Evolutionary conservation across 37 sponge, comb jelly and placozoan species (phyloP).

Genomic region (Crambe crambe): DNA sequence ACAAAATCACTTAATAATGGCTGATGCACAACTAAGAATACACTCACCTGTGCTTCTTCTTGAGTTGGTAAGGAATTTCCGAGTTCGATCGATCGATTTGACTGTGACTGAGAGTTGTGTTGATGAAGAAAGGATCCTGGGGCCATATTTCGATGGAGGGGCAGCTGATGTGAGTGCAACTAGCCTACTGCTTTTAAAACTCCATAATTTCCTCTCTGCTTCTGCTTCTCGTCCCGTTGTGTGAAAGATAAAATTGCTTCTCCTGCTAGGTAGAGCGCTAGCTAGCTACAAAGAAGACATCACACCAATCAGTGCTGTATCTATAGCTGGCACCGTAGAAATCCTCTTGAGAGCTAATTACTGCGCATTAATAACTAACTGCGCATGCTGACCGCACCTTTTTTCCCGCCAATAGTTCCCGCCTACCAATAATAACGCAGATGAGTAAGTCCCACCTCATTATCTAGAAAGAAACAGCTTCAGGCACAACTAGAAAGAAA

Average conservation of each 20-base stretch:
- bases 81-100: background rate
- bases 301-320: too few relatives aligned
- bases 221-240: background rate
- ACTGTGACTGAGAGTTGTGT: background rate
- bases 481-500: slow-evolving; percentile 5
- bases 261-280: too few relatives aligned
- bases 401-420: too few relatives aligned
- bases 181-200: background rate
- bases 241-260: background rate
- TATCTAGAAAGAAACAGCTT: too few relatives aligned
- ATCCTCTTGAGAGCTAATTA: too few relatives aligned
- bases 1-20: too few relatives aligned
- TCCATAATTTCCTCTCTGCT: background rate
- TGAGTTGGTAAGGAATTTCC: background rate
- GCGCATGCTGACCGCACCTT: too few relatives aligned
- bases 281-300: too few relatives aligned
- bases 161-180: background rate
- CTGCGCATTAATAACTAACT: too few relatives aligned
- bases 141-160: slow-evolving; percentile 6
- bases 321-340: background rate
- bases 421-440: too few relatives aligned
- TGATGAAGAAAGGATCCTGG: slow-evolving; percentile 3
- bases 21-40: slow-evolving; percentile 3
- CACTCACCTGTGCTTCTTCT: slow-evolving; percentile 10
- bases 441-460: too few relatives aligned